Evolutionary conservation across 2,113 vertebrate genomes (phyloP), one percentile per base, ranked within the genome.

Genomic region (Acinonyx jubatus): DNA sequence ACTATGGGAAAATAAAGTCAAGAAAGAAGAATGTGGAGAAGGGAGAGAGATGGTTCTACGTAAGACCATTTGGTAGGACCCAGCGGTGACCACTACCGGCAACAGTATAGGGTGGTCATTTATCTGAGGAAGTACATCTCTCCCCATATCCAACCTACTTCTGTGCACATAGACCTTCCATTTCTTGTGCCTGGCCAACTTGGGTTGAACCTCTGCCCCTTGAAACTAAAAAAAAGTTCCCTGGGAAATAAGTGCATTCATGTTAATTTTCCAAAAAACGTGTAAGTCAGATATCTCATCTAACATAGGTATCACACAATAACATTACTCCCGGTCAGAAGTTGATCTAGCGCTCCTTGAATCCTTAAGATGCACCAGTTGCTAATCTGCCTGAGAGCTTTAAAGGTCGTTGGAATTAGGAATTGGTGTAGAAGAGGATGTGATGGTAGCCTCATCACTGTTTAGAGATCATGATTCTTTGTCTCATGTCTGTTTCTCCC

Each of bases 201-300:
- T 95, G 66, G 69, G 63, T 71, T 19, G 5, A 50, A 71, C 8
- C 15, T 71, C 36, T 57, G 8, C 41, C 69, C 81, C 31, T 92
- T 65, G 18, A 19, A 74, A 74, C 7, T 29, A 23, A 86, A 85
- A 91, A 86, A 81, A 91, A 3, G 3, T 85, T 48, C 19, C 18
- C 23, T n/a, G 2, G 14, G 2, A 76, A 81, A 78, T 78, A 78
- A 1, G 5, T 50, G 1, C 1, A 50, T 55, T 73, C 29, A 87
- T 76, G 76, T 85, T 85, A 65, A 33, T 95, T 94, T 91, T 81
- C 33, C 15, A 45, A 89, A 87, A 95, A 91, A 31, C 65, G 4
- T 36, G 1, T 83, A 74, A 48, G 25, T 83, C 4, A 27, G 41
- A 10, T 33, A 4, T 80, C 18, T 90, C 31, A 76, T n/a, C 33